phyloP scores from a whole-genome alignment of 2,797 vertebrate species.

The Falco rusticolus region DNA sequence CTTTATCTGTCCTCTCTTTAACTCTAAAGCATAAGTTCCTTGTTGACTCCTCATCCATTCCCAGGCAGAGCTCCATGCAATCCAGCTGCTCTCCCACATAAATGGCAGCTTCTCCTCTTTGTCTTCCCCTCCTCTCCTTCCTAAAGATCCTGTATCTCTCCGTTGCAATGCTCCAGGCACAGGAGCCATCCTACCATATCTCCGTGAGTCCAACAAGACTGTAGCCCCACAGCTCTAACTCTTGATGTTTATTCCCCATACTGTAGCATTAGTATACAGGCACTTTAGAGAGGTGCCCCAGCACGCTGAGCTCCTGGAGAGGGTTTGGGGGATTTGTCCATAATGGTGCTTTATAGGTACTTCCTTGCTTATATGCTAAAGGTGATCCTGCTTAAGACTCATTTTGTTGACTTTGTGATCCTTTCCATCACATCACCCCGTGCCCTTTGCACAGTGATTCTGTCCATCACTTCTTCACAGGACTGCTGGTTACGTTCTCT shows the following conservation, averaged over 20 bases:
- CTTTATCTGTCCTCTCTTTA: too few species aligned
- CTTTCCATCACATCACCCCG: background rate
- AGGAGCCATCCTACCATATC: background rate
- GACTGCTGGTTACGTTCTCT: background rate
- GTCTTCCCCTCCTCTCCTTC: background rate
- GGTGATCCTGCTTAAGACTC: accelerated
- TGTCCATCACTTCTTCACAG: background rate
- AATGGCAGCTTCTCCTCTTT: background rate
- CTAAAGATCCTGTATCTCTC: background rate
- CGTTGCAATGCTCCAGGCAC: background rate
- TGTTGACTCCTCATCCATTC: too few species aligned
- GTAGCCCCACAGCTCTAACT: background rate
- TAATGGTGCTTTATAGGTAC: background rate
- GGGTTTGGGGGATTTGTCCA: background rate
- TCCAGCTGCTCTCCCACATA: background rate
- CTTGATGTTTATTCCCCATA: background rate
- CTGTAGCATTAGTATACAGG: too few species aligned
- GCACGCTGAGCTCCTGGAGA: background rate
- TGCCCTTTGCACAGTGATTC: background rate
- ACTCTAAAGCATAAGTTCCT: too few species aligned
- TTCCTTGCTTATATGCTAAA: background rate
- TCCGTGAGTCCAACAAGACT: background rate
- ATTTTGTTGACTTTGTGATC: background rate
- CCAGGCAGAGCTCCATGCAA: background rate
- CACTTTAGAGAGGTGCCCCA: background rate